Evolutionary conservation across 2,797 vertebrate species (phyloP), one percentile per base, ranked within the genome.

Genomic region (Melopsittacus undulatus): DNA sequence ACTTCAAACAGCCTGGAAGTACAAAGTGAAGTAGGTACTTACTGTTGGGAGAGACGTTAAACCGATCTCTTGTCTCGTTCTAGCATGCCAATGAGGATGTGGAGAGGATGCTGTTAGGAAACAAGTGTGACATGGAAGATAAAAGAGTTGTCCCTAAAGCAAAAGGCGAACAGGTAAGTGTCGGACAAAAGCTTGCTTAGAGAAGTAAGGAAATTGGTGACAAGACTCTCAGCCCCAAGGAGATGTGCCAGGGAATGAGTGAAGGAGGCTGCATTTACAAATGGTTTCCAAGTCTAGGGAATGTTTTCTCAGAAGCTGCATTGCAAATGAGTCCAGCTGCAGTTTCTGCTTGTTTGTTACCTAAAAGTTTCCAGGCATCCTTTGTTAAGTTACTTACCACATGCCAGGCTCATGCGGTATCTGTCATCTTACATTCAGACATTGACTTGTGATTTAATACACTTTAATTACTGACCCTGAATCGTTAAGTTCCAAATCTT

Each of bases 81-180:
- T 97, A 99, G 99, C 99, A 99, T 43, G 99, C 99, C 97, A 99
- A 99, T n/a, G 99, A 99, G 97, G 99, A 99, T 36, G 99, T 99
- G 93, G 99, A 99, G 98, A 98, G 99, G 97, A 99, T 99, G 99
- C 98, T 99, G 98, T 98, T 99, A 98, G 99, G 99, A 98, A 99
- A 99, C 98, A 99, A 99, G 98, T 99, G 99, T 96, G 99, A 99
- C 97, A 99, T 99, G 99, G 99, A 99, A 90, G 99, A 99, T 95
- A 99, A 99, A 98, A 98, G 99, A 98, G 98, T 99, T 78, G 99
- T 99, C 97, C 98, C 98, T 91, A 99, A 99, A 98, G 98, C 98
- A 97, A 99, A 99, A 98, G 99, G 99, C 72, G 99, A 99, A 97
- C 99, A 99, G 99, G 99, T 99, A 87, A 96, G 95, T 30, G n/a